Percentiles rank a stretch among this genome's conserved stretches.
phyloP scores from a whole-genome alignment of 1,140 invertebrate genomes.

The Drosophila albomicans region DNA sequence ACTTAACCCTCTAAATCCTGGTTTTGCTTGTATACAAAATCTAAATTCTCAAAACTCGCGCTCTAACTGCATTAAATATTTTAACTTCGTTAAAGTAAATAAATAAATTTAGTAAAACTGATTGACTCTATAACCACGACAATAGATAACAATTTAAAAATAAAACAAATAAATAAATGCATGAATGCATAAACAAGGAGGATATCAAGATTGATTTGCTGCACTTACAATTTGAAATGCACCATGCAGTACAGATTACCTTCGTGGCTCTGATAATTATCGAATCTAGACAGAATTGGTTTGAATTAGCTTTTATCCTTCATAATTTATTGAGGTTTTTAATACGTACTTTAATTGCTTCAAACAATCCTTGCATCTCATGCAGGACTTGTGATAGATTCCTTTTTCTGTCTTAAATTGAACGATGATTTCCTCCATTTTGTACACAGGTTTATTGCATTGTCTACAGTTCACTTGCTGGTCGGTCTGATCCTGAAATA shows the following conservation, averaged over 20 bases:
- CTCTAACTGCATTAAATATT: no score
- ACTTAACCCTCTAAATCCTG: no score
- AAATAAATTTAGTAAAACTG: no score
- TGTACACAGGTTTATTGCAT: slow-evolving; percentile 95
- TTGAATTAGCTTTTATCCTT: not conserved
- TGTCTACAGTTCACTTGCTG: slow-evolving; percentile 89
- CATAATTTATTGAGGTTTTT: not conserved
- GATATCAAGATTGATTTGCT: not conserved
- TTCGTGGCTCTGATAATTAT: slow-evolving; percentile 95
- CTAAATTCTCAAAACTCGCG: no score
- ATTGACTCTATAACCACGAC: no score
- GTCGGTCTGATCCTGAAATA: slow-evolving; percentile 46
- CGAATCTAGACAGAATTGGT: slow-evolving; percentile 88
- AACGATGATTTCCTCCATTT: slow-evolving; percentile 93
- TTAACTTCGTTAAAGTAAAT: no score
- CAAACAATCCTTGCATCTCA: slow-evolving; percentile 94
- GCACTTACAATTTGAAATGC: slow-evolving; percentile 92
- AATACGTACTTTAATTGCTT: slow-evolving; percentile 92
- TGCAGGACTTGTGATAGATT: slow-evolving; percentile 96
- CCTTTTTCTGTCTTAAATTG: slow-evolving; percentile 91
- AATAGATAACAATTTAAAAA: no score
- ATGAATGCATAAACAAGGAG: no score
- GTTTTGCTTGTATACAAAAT: no score
- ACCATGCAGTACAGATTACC: slow-evolving; percentile 95
- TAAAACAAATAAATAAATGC: no score